Base-by-base conservation (phyloP, 2,797 vertebrate genomes). In the Petrocephalus sullivani region DNA sequence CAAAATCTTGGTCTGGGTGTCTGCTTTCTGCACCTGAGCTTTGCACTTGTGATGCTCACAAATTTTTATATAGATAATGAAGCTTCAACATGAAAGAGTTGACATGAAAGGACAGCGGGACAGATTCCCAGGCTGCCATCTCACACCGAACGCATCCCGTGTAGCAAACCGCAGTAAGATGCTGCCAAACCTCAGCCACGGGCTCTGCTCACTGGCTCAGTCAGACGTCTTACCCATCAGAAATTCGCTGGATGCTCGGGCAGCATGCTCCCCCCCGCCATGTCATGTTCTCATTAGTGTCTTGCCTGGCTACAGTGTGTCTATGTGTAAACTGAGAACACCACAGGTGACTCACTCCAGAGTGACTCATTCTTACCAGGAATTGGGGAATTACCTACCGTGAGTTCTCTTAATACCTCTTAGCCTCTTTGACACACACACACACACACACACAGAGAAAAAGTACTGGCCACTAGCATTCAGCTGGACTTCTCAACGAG, bases 341-440 rank as follows among this genome's bases (percentile, higher is more conserved):
- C 41, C 57, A 5, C 19, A n/a, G 56, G 37, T 90, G 91, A 91
- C 91, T 56, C 60, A 87, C 86, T 14, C 83, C 89, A 64, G 88
- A 88, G 90, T 83, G 91, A 92, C 89, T 85, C 88, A 58, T 6
- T 88, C 89, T 85, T 90, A 88, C 90, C 90, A 33, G 82, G 93
- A 89, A 87, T 46, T 64, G 37, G 75, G 53, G 2, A 8, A 89
- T 90, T 90, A 90, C 89, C 89, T 46, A 67, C 83, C 87, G 19
- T 83, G 89, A n/a, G 21, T 88, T 46, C 1, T 78, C 37, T 1
- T 78, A 78, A 46, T 41, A 2, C 14, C 16, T 2, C 67, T 78
- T 78, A 2, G 5, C 2, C 3, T 46, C 71, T 78, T 8, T 46
- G 19, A 61, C 14, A 2, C 28, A 71, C 8, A 10, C 46, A 51